phyloP scores from a whole-genome alignment of 2,113 vertebrate genomes.

The Gopherus evgoodei region DNA sequence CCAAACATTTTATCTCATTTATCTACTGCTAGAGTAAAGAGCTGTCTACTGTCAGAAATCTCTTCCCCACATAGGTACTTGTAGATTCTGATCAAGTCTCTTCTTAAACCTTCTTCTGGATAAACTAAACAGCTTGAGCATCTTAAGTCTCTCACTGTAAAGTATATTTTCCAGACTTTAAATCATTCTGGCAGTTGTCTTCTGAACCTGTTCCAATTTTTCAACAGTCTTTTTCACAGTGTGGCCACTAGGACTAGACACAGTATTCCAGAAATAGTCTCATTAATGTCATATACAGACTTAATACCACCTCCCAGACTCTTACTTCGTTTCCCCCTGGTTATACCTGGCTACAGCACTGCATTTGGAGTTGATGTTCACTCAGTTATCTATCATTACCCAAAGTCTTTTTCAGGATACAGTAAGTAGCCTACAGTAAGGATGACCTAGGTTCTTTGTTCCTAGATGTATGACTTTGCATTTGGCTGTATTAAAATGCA shows the following conservation, averaged over 20 bases:
- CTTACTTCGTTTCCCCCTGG: neutral
- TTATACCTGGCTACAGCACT: neutral
- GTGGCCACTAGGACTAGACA: neutral
- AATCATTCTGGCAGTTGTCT: neutral
- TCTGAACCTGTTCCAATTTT: conserved; percentile 7
- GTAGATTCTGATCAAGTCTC: neutral
- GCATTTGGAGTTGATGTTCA: conserved; percentile 3
- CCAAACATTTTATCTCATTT: neutral
- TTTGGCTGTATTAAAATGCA: conserved; percentile 5
- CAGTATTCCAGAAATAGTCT: neutral
- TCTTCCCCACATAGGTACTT: neutral
- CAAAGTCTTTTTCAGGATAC: conserved; percentile 12
- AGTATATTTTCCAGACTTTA: conserved; percentile 24
- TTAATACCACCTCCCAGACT: neutral
- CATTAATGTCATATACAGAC: neutral
- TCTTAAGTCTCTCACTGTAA: neutral
- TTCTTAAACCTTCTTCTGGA: conserved; percentile 4
- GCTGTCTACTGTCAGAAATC: neutral
- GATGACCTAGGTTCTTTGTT: conserved; percentile 14
- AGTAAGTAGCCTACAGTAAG: neutral
- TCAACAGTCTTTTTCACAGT: neutral
- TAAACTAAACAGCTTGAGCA: neutral
- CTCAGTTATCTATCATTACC: neutral
- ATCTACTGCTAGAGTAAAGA: neutral
- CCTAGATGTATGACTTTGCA: neutral